A percentile compares a stretch with the other conserved stretches of the same genome.
Conservation (phyloP, 2,113 vertebrate genomes). For the Baryphthengus martii region DNA sequence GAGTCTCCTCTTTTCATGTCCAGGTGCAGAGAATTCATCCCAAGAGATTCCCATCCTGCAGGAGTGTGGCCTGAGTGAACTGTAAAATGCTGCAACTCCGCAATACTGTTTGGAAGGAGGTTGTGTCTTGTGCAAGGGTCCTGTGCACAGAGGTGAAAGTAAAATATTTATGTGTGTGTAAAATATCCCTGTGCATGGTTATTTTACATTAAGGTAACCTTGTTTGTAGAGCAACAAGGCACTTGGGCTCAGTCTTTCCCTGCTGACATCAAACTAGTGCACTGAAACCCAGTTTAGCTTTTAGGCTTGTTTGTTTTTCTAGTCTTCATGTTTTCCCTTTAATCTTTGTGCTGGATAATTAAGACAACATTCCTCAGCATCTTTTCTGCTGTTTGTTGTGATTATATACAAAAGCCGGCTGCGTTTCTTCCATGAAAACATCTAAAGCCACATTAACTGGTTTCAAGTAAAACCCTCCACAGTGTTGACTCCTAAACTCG, state of each 20-base stretch:
- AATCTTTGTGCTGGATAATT: constrained; percentile 21
- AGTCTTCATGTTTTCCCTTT: not conserved
- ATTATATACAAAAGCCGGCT: not conserved
- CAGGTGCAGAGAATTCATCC: not conserved
- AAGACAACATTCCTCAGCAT: constrained; percentile 37
- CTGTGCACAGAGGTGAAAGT: not conserved
- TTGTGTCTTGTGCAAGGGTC: not conserved
- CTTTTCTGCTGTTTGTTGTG: constrained; percentile 26
- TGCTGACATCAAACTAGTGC: not conserved
- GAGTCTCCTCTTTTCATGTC: not conserved
- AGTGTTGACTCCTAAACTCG: not conserved
- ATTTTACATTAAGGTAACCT: not conserved
- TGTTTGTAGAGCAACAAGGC: not conserved
- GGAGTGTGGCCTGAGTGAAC: not conserved
- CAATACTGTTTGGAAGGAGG: not conserved
- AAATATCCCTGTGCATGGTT: not conserved
- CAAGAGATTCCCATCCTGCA: not conserved
- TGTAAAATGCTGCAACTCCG: not conserved
- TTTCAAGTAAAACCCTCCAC: not conserved
- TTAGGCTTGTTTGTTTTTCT: not conserved
- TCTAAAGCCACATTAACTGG: not conserved
- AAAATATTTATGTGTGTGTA: not conserved
- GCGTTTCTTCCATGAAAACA: not conserved
- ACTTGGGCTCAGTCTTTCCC: not conserved
- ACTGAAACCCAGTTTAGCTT: not conserved